Evolutionary conservation across 2,797 vertebrate genomes (phyloP).

Genomic region (Scyliorhinus canicula): DNA sequence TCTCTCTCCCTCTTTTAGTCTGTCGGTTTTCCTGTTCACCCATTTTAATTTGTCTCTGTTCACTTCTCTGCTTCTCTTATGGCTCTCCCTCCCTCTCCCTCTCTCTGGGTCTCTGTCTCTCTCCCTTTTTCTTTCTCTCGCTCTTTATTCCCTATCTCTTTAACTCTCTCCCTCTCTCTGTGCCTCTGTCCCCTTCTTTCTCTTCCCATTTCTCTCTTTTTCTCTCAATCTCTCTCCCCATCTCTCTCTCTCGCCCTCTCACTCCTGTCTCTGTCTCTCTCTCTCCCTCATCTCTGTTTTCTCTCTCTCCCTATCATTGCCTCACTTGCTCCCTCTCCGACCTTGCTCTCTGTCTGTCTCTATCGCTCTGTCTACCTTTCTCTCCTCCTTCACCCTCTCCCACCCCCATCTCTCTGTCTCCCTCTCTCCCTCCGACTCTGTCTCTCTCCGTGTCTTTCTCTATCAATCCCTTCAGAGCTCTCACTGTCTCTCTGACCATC

Average conservation of each 20-base stretch:
- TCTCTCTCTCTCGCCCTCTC: too few species aligned
- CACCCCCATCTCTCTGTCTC: too few species aligned
- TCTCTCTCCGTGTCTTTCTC: background rate
- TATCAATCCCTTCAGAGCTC: background rate
- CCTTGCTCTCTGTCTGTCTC: too few species aligned
- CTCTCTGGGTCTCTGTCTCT: background rate
- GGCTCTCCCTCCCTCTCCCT: background rate
- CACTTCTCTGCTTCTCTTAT: too few species aligned
- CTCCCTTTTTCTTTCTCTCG: background rate
- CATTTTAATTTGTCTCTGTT: too few species aligned
- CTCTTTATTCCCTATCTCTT: background rate
- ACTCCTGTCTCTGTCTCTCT: background rate
- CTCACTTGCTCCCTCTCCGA: too few species aligned
- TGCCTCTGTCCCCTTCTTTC: background rate
- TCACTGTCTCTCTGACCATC: background rate
- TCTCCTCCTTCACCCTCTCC: background rate
- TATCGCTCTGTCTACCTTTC: background rate
- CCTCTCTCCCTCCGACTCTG: background rate
- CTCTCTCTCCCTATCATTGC: too few species aligned
- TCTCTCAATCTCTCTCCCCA: background rate
- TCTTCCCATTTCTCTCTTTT: background rate
- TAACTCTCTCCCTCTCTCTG: background rate
- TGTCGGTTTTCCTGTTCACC: too few species aligned
- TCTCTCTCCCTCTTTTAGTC: background rate
- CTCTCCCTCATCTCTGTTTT: too few species aligned